These are phyloP conservation scores for Montipora sp. DNA, from an alignment of 64 coral and sea anemone species.

Conservation along the genomic window DNA sequence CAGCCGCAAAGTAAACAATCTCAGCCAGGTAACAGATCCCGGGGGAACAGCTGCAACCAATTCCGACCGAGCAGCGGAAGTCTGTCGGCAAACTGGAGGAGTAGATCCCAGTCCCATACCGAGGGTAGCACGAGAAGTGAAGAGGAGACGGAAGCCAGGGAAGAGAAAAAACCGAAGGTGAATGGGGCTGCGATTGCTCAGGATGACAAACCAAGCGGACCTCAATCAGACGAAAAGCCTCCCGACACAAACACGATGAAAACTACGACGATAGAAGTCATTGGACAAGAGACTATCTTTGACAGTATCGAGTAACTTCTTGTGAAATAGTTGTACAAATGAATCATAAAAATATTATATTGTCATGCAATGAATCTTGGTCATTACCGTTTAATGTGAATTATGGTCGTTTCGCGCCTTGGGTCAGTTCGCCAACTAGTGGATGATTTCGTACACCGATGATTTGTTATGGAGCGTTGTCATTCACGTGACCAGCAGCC, in stretches of 20 bases:
- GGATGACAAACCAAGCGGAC: constrained; percentile 25
- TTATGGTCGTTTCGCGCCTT: no score
- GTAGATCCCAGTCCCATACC: constrained; percentile 18
- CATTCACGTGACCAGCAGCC: no score
- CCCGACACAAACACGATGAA: neutral
- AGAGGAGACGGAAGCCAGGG: constrained; percentile 7
- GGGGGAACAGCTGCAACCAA: constrained; percentile 35
- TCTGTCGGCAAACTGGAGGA: constrained; percentile 66
- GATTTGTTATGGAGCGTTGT: no score
- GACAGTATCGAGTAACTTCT: no score
- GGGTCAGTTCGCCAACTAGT: no score
- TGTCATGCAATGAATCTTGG: no score
- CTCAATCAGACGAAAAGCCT: constrained; percentile 17
- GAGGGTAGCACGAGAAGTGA: neutral
- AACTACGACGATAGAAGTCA: neutral
- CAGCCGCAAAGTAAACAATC: constrained; percentile 32
- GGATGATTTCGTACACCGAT: no score
- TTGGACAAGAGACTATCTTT: neutral
- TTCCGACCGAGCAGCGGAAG: constrained; percentile 55
- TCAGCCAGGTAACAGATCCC: constrained; percentile 34
- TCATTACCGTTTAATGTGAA: no score
- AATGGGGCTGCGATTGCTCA: neutral
- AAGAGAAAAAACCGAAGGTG: neutral
- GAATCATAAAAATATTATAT: no score
- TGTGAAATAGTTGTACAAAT: no score